These are phyloP conservation scores for Theretra japonica DNA, from an alignment of 2,888 invertebrate species.

Conservation along the genomic window DNA sequence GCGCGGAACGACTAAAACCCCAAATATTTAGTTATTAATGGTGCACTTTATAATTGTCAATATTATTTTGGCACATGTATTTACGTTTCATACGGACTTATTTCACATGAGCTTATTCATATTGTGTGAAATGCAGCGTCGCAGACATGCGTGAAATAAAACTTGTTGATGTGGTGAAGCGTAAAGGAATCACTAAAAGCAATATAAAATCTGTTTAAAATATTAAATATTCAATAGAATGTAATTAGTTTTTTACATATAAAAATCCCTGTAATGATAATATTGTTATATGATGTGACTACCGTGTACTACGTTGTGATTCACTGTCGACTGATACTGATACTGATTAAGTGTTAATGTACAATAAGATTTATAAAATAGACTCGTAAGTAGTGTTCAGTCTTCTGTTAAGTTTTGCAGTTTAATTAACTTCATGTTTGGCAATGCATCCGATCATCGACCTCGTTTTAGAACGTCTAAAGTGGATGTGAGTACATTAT, in stretches of 20 bases:
- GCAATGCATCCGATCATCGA: conserved; percentile 23
- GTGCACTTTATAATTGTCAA: conserved; percentile 28
- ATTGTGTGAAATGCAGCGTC: conserved; percentile 45
- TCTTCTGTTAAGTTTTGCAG: conserved; percentile 69
- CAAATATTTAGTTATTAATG: conserved; percentile 12
- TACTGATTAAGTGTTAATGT: conserved; percentile 64
- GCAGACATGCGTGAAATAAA: conserved; percentile 46
- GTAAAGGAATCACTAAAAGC: conserved; percentile 65
- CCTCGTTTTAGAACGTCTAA: background rate
- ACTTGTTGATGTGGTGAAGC: conserved; percentile 45
- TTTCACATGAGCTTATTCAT: conserved; percentile 55
- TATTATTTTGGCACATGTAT: conserved; percentile 75
- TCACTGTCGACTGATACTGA: conserved; percentile 46
- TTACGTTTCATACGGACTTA: conserved; percentile 55
- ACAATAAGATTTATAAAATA: conserved; percentile 81
- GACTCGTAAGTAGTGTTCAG: conserved; percentile 83
- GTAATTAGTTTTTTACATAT: conserved; percentile 79
- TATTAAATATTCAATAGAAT: conserved; percentile 79
- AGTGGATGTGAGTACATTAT: background rate
- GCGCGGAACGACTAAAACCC: conserved; percentile 3
- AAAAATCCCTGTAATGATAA: conserved; percentile 84
- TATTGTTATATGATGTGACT: conserved; percentile 81
- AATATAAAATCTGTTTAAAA: conserved; percentile 73
- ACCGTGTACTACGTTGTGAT: conserved; percentile 53
- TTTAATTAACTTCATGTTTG: conserved; percentile 8